phyloP scores from a whole-genome alignment of 1,140 invertebrate species.

The Pristionchus pacificus region DNA sequence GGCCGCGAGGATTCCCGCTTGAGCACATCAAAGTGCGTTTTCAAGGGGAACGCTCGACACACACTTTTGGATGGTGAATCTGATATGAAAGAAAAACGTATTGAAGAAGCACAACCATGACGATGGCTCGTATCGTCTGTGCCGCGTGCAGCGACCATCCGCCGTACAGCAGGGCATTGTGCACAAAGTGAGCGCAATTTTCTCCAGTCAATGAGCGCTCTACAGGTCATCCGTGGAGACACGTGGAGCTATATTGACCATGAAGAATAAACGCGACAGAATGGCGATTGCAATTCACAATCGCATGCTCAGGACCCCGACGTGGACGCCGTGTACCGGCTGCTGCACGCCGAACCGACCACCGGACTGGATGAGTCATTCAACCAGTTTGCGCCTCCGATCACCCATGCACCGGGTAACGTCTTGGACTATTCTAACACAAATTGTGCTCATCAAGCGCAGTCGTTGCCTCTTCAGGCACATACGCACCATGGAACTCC shows the following conservation, averaged over 20 bases:
- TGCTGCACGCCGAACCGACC: constrained; percentile 29
- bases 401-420: constrained; percentile 13
- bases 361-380: constrained; percentile 21
- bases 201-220: no score
- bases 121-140: constrained; percentile 1
- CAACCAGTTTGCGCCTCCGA: constrained; percentile 21
- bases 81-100: constrained; percentile 1
- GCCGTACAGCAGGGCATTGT: constrained; percentile 57
- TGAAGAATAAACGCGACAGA: no score
- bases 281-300: no score
- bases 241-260: no score
- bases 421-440: no score
- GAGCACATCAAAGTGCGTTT: constrained; percentile 22
- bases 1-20: constrained; percentile 49
- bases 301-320: constrained; percentile 54
- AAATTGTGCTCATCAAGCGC: no score
- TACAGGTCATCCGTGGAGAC: no score
- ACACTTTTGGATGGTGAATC: constrained; percentile 6
- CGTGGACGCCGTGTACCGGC: constrained; percentile 56
- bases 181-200: constrained; percentile 45
- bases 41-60: no score
- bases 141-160: constrained; percentile 28
- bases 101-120: constrained; percentile 19
- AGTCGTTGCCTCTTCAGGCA: no score
- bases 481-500: constrained; percentile 40